Conservation (phyloP, 2,113 vertebrate genomes). For the Cephalopholis sonnerati region DNA sequence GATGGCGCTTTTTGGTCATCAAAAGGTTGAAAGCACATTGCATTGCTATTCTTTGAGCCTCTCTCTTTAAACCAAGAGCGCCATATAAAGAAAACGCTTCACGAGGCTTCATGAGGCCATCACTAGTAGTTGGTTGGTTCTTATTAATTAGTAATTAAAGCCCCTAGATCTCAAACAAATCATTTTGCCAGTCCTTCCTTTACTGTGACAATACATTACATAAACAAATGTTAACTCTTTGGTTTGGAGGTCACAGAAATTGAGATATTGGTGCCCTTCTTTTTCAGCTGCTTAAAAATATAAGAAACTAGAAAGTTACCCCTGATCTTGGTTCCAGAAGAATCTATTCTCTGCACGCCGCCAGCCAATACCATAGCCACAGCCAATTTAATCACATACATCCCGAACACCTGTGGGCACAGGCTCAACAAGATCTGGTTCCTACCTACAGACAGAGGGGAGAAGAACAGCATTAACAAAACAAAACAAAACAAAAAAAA, state of each 20-base stretch:
- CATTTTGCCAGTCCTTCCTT: background rate
- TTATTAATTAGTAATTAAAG: background rate
- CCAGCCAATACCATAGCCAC: slow-evolving; percentile 96
- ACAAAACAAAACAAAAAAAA: background rate
- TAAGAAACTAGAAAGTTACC: slow-evolving; percentile 77
- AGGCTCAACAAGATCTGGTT: slow-evolving; percentile 95
- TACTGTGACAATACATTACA: background rate
- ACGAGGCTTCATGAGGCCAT: too few relatives aligned
- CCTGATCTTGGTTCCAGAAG: slow-evolving; percentile 92
- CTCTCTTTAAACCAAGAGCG: too few relatives aligned
- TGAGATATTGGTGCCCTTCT: background rate
- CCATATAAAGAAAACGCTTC: too few relatives aligned
- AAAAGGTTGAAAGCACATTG: too few relatives aligned
- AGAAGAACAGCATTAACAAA: background rate
- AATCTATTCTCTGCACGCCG: slow-evolving; percentile 94
- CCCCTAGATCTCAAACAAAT: background rate
- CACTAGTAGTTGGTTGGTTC: too few relatives aligned
- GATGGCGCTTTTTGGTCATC: too few relatives aligned
- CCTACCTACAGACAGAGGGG: slow-evolving; percentile 85
- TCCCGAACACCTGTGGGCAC: slow-evolving; percentile 96
- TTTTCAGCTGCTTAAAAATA: background rate
- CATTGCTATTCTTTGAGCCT: too few relatives aligned
- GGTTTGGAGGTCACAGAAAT: background rate
- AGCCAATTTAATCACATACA: slow-evolving; percentile 95
- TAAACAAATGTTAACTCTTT: background rate